These are phyloP conservation scores for Pristiophorus japonicus DNA, from an alignment of 2,113 vertebrate genomes.

Conservation along the genomic window DNA sequence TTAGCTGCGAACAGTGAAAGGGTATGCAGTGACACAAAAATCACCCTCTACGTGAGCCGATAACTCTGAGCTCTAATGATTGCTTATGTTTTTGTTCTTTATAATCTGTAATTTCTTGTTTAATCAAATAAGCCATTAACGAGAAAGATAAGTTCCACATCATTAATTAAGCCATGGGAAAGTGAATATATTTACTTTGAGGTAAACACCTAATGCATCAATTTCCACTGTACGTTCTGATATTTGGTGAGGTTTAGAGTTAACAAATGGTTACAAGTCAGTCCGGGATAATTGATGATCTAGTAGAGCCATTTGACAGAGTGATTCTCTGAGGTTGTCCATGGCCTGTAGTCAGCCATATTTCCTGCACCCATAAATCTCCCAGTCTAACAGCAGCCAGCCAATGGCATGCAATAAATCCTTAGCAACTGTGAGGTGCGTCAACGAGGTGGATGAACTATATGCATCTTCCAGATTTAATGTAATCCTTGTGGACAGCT, in stretches of 20 bases:
- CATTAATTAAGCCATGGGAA: not conserved
- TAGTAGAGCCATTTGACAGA: slow-evolving; percentile 13
- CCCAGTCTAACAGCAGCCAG: not conserved
- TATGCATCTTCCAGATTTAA: not conserved
- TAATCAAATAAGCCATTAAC: not conserved
- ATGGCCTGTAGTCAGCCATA: slow-evolving; percentile 24
- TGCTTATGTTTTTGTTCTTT: not conserved
- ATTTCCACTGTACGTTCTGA: not conserved
- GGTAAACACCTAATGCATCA: not conserved
- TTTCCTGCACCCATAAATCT: slow-evolving; percentile 11
- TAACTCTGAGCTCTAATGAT: not conserved
- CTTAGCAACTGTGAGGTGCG: not conserved
- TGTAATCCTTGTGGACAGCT: not conserved
- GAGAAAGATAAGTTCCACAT: not conserved
- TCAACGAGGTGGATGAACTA: not conserved
- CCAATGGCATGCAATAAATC: slow-evolving; percentile 4
- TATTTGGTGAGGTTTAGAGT: slow-evolving; percentile 10
- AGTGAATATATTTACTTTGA: not conserved
- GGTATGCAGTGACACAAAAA: not conserved
- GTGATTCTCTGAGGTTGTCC: not conserved
- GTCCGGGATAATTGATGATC: not conserved
- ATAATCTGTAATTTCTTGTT: not conserved
- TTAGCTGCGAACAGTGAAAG: not conserved
- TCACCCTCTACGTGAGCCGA: not conserved
- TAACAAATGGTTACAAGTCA: not conserved